Conservation (phyloP, 2,797 vertebrate genomes). For the Gadopsis bispinosus region DNA sequence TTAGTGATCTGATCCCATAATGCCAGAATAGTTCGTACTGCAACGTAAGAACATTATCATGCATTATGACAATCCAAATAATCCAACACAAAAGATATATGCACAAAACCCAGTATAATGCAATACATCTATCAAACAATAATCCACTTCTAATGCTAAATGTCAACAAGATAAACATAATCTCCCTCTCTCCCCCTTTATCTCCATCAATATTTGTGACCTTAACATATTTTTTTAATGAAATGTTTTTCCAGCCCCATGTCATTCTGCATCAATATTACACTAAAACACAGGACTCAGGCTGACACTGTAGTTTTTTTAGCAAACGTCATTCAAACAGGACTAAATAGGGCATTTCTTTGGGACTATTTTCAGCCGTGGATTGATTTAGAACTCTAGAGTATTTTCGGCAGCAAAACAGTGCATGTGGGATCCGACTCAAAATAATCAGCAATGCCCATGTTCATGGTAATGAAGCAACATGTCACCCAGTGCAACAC, state of each 20-base stretch:
- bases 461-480: neutral
- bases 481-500: neutral
- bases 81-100: conserved; percentile 75
- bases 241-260: conserved; percentile 20
- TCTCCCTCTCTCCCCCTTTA: conserved; percentile 40
- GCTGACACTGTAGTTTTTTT: neutral
- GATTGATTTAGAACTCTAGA: neutral
- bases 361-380: neutral
- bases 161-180: conserved; percentile 70
- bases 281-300: neutral
- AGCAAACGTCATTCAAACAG: neutral
- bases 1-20: conserved; percentile 66
- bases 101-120: conserved; percentile 67
- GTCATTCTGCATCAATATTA: conserved; percentile 53
- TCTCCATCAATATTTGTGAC: conserved; percentile 43
- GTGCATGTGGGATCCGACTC: too few species aligned
- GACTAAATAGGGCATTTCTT: neutral
- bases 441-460: neutral
- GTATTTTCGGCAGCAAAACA: neutral
- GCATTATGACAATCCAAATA: conserved; percentile 81
- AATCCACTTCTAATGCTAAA: conserved; percentile 78
- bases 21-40: conserved; percentile 59
- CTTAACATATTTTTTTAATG: conserved; percentile 32
- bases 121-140: conserved; percentile 72
- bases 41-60: conserved; percentile 72